Evolutionary conservation across 2,888 invertebrate species (phyloP).

Genomic region (Stegana nigrithorax): DNA sequence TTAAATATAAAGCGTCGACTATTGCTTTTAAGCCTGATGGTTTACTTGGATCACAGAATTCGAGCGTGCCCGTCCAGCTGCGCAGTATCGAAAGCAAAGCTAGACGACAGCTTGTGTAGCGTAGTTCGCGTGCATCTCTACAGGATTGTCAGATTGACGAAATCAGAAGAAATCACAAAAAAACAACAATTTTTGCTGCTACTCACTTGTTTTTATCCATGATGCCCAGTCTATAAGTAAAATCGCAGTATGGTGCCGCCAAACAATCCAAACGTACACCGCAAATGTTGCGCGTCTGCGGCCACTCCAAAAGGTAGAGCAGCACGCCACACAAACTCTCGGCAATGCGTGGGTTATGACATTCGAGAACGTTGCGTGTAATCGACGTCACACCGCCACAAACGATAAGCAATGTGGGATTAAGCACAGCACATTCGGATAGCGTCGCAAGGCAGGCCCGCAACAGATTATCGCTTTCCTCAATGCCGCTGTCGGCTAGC

Average conservation of each 20-base stretch:
- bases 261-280: conserved; percentile 87
- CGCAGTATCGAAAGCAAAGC: conserved; percentile 86
- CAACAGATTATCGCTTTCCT: conserved; percentile 82
- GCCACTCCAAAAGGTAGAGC: conserved; percentile 86
- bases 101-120: conserved; percentile 86
- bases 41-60: conserved; percentile 85
- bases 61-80: conserved; percentile 91
- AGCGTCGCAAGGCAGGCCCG: conserved; percentile 88
- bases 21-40: conserved; percentile 82
- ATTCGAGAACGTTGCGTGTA: conserved; percentile 84
- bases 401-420: conserved; percentile 82
- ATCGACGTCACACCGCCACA: conserved; percentile 87
- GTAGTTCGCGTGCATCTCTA: conserved; percentile 82
- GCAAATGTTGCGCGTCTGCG: conserved; percentile 80
- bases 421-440: conserved; percentile 89
- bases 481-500: conserved; percentile 81
- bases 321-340: conserved; percentile 91
- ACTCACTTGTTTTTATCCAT: conserved; percentile 78
- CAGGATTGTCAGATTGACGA: conserved; percentile 16
- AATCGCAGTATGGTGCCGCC: conserved; percentile 94
- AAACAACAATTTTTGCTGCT: no score
- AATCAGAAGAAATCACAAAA: not conserved
- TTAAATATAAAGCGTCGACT: conserved; percentile 84
- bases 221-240: conserved; percentile 81
- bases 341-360: conserved; percentile 87